Conservation (phyloP, 2,888 invertebrate species). For the Aleiodes leptofemur region DNA sequence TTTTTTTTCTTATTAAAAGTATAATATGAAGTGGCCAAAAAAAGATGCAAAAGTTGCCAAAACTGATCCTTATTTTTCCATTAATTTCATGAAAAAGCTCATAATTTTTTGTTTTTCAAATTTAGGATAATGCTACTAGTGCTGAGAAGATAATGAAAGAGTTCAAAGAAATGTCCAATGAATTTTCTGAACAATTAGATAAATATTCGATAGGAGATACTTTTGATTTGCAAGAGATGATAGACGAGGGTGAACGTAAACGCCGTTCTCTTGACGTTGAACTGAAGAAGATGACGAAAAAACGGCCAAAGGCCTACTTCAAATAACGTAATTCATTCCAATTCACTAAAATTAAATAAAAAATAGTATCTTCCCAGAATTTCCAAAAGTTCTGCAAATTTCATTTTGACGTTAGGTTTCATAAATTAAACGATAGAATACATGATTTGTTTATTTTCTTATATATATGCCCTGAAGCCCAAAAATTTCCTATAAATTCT, state of each 20-base stretch:
- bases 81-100: not conserved
- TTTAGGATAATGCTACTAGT: constrained; percentile 49
- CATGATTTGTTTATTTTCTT: constrained; percentile 98
- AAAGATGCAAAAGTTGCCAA: too few species aligned
- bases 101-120: not conserved
- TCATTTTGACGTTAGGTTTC: constrained; percentile 99
- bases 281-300: constrained; percentile 10
- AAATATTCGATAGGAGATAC: constrained; percentile 76
- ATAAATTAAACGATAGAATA: constrained; percentile 97
- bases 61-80: not conserved
- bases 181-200: constrained; percentile 74
- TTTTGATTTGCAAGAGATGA: constrained; percentile 79
- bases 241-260: constrained; percentile 77
- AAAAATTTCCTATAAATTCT: constrained; percentile 99
- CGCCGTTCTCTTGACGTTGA: constrained; percentile 74
- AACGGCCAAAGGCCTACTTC: constrained; percentile 3
- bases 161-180: constrained; percentile 60
- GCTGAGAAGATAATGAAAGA: constrained; percentile 62
- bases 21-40: too few species aligned
- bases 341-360: not conserved
- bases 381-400: constrained; percentile 95
- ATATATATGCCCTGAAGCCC: constrained; percentile 96
- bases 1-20: too few species aligned
- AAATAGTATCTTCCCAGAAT: constrained; percentile 89
- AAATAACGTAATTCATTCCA: constrained; percentile 11